These are phyloP conservation scores for Psittacula echo DNA, from an alignment of 2,797 vertebrate genomes.

Conservation along the genomic window DNA sequence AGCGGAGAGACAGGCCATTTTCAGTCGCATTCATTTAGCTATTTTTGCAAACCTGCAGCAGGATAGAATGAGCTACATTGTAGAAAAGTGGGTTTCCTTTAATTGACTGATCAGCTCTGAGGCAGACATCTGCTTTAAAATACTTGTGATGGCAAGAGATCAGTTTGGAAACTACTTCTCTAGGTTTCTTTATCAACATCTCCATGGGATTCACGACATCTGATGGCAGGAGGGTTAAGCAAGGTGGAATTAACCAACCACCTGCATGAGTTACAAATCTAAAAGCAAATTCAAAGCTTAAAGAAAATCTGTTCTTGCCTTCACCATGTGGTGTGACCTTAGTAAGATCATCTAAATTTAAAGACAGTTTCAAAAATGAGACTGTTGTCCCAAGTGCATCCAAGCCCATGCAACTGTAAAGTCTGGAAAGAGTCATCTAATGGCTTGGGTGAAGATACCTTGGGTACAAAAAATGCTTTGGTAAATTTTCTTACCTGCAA, in stretches of 20 bases:
- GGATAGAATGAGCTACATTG: background rate
- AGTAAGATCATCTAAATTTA: background rate
- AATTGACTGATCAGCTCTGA: background rate
- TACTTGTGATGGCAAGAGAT: background rate
- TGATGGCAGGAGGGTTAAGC: background rate
- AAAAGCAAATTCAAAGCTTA: background rate
- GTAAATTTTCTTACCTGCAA: constrained; percentile 83
- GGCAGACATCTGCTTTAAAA: background rate
- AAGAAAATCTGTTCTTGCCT: background rate
- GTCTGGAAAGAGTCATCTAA: background rate
- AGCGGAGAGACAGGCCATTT: background rate
- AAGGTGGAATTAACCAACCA: background rate
- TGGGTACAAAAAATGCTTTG: background rate
- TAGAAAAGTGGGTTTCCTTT: background rate
- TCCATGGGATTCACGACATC: background rate
- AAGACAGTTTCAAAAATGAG: background rate
- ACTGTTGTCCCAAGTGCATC: fast-evolving
- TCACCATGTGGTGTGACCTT: background rate
- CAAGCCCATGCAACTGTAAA: fast-evolving
- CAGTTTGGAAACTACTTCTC: background rate
- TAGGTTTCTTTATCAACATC: background rate
- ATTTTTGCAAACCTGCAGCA: background rate
- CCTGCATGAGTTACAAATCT: background rate
- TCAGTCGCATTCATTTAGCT: background rate
- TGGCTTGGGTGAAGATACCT: background rate